Evolutionary conservation across 2,113 vertebrate genomes (phyloP), one percentile per base, ranked within the genome.

Genomic region (Menura novaehollandiae): DNA sequence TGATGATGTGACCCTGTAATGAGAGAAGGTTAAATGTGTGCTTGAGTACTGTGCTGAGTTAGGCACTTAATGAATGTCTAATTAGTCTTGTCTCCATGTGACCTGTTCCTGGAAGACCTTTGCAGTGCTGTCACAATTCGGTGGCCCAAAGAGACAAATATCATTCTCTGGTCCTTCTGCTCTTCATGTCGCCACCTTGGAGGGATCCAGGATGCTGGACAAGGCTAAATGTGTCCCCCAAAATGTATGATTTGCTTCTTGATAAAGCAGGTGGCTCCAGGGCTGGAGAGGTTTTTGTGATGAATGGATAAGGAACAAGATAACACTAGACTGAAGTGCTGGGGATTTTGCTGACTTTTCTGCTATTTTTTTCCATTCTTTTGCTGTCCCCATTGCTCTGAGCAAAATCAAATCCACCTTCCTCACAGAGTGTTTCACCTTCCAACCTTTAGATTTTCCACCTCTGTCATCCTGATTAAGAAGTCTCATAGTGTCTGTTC

Each of bases 31-130:
- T 97, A 92, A 96, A 85, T 49, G 64, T 33, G 63, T 64, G 33
- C 82, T 94, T 77, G 86, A 97, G 93, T 92, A 83, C 83, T 94
- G 85, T 93, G 95, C 83, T 91, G 90, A 92, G 76, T 85, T 93
- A 83, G 88, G 60, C 53, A 72, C 64, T 94, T 96, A 90, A 95
- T 91, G 82, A 94, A 67, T 73, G 64, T 66, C 82, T 91, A 92
- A 91, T 93, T 89, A 90, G 86, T 72, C 68, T 80, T 88, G 79
- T 90, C 83, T 67, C 68, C 28, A 28, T 4, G 5, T 85, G 69
- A 68, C 53, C 73, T 67, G 22, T 37, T 86, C 63, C 60, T 89
- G 82, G 82, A 96, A 94, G 78, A 10, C 39, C 74, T 37, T 19
- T 71, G 63, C 68, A 55, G 28, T 12, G 64, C 44, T 81, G 73